Base-by-base conservation (phyloP, 2,113 vertebrate genomes). In the Alouatta palliata region DNA sequence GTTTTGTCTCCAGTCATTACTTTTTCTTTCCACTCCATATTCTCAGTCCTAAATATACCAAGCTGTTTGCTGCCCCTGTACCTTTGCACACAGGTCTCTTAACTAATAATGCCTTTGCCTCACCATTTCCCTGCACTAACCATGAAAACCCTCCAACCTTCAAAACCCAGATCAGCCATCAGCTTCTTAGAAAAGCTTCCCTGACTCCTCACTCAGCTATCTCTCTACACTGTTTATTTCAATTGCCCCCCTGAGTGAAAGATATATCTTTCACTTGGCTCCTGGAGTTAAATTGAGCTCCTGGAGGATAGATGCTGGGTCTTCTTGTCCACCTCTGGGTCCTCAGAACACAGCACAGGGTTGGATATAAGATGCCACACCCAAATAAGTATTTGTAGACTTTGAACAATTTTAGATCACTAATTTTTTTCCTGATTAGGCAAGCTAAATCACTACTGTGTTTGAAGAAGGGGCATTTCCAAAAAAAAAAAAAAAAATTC, bases 351-450 rank as follows among this genome's bases (percentile, higher is more conserved):
- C 77, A 88, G n/a, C 13, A 75, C 21, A 70, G 14, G 30, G 52
- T 77, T 85, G 23, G 10, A 8, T 56, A 93, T 17, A 23, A 20
- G 79, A 61, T n/a, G 20, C 37, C 70, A 49, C 0, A 13, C 35
- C 49, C 52, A 87, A 66, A 64, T 61, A 93, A 92, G 92, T 92
- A 87, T 80, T 73, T 95, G 52, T 77, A 73, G 45, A 70, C 35
- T 82, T 93, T 91, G 90, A 95, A 90, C 49, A 76, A 92, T 79
- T 95, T 95, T 82, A 91, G 81, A 82, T 58, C 45, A 75, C 91
- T 83, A 11, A 30, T 43, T 75, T 37, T 91, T 90, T 96, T 86
- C 86, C 61, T 56, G 40, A 82, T 71, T 87, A 94, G 45, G 71
- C 25, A 94, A 94, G 95, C 35, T 32, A 91, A 87, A 73, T 81